These are phyloP conservation scores for Schizotus pectinicornis DNA, from an alignment of 2,888 invertebrate genomes.

Conservation along the genomic window DNA sequence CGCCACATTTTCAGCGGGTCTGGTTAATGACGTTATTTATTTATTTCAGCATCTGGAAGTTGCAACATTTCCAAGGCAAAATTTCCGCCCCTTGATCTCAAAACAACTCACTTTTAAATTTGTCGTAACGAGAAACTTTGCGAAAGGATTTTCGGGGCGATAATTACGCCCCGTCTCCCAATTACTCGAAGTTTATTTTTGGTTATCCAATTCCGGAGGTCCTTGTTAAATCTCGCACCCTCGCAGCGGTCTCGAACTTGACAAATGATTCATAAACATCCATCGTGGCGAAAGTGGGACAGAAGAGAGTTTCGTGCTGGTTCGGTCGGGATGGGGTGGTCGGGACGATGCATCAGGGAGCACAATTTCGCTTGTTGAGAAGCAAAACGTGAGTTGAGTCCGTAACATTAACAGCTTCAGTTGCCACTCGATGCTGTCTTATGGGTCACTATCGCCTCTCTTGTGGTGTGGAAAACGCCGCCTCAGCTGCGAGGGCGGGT, in stretches of 20 bases:
- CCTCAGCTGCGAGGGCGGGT: slow-evolving; percentile 5
- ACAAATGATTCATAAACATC: slow-evolving; percentile 17
- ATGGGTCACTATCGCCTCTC: slow-evolving; percentile 16
- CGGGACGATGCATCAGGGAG: slow-evolving; percentile 24
- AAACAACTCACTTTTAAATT: too few species aligned
- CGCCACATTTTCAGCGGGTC: too few species aligned
- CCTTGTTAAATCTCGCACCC: neutral
- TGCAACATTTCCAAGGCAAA: too few species aligned
- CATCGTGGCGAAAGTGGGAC: slow-evolving; percentile 13
- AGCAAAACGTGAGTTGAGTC: slow-evolving; percentile 22
- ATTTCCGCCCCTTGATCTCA: too few species aligned
- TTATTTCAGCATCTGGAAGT: too few species aligned
- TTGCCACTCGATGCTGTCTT: slow-evolving; percentile 19
- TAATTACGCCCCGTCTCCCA: too few species aligned
- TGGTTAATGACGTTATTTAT: too few species aligned
- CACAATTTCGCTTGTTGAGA: slow-evolving; percentile 24
- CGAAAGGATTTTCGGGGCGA: too few species aligned
- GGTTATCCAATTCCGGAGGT: too few species aligned
- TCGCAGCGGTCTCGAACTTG: slow-evolving; percentile 15
- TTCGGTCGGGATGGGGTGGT: slow-evolving; percentile 16
- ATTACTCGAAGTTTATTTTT: too few species aligned
- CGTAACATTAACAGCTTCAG: slow-evolving; percentile 16
- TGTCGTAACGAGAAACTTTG: too few species aligned
- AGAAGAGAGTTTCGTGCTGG: slow-evolving; percentile 13
- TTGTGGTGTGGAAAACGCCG: slow-evolving; percentile 12